Evolutionary conservation across 2,113 vertebrate species (phyloP).

Genomic region (Dipodomys stephensi): DNA sequence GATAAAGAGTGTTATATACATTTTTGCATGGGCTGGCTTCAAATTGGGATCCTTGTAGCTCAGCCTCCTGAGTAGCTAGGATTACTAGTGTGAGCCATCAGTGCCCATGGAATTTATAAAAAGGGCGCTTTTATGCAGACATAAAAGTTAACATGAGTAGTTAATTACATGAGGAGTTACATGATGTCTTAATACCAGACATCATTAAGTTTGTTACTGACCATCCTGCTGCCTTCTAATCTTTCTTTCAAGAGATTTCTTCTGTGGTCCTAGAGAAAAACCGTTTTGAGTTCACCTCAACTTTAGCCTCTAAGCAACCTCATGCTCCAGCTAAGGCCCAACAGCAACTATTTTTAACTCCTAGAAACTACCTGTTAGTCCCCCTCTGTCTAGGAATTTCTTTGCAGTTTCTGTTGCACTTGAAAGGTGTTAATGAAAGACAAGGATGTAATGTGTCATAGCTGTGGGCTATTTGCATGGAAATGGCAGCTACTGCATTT

Average conservation of each 20-base stretch:
- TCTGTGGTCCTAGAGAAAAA: background rate
- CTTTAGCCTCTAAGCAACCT: background rate
- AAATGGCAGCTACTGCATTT: background rate
- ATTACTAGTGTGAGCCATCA: no score
- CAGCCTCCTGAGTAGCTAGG: no score
- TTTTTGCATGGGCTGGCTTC: no score
- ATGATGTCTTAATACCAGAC: background rate
- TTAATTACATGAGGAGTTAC: background rate
- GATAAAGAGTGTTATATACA: no score
- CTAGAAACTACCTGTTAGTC: background rate
- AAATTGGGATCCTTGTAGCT: no score
- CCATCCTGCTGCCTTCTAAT: background rate
- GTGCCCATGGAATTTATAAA: no score
- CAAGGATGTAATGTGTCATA: background rate
- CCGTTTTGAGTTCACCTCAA: background rate
- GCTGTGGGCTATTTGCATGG: slow-evolving; percentile 23
- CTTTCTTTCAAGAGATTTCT: background rate
- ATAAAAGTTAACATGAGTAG: background rate
- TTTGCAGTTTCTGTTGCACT: background rate
- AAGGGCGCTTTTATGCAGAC: no score
- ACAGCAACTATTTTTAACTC: background rate
- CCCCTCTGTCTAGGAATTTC: background rate
- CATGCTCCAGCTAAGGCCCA: background rate
- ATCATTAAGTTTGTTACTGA: background rate
- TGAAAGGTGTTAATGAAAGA: slow-evolving; percentile 47